Evolutionary conservation across 2,797 vertebrate species (phyloP).

Genomic region (Sebastes ruberrimus): DNA sequence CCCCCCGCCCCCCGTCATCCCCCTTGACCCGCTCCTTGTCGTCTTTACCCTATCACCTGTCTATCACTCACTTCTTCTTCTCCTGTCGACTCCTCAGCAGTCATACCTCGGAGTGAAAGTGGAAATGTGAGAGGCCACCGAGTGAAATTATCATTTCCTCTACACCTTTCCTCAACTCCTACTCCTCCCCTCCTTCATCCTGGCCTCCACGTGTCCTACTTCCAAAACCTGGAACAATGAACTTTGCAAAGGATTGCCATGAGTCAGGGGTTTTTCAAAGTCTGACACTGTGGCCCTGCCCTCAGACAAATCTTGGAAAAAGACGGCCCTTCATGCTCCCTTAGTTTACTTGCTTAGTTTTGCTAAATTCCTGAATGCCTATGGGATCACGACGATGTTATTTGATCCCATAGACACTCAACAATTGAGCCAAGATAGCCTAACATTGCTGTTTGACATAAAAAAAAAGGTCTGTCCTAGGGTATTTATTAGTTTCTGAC

Average conservation of each 20-base stretch:
- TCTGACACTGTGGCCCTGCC: no score
- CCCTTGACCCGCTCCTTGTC: not conserved
- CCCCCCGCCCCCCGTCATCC: not conserved
- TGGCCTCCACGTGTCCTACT: not conserved
- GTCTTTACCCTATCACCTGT: conserved; percentile 13
- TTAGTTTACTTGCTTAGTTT: no score
- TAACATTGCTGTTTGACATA: no score
- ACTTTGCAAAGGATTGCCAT: conserved; percentile 1
- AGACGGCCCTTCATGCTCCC: rapidly evolving
- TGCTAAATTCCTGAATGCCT: no score
- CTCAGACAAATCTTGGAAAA: no score
- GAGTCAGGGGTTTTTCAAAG: not conserved
- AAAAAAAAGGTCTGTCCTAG: no score
- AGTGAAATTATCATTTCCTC: conserved; percentile 13
- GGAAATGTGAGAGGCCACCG: conserved; percentile 14
- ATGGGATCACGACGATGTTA: no score
- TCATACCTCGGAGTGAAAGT: not conserved
- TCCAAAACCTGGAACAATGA: not conserved
- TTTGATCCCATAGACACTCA: no score
- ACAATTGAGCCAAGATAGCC: no score
- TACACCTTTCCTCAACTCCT: not conserved
- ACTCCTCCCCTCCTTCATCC: not conserved
- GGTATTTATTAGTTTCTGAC: no score
- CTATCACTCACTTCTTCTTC: conserved; percentile 14
- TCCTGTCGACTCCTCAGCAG: conserved; percentile 5